Conservation (phyloP, 2,888 invertebrate species). For the Lamellibrachia satsuma region DNA sequence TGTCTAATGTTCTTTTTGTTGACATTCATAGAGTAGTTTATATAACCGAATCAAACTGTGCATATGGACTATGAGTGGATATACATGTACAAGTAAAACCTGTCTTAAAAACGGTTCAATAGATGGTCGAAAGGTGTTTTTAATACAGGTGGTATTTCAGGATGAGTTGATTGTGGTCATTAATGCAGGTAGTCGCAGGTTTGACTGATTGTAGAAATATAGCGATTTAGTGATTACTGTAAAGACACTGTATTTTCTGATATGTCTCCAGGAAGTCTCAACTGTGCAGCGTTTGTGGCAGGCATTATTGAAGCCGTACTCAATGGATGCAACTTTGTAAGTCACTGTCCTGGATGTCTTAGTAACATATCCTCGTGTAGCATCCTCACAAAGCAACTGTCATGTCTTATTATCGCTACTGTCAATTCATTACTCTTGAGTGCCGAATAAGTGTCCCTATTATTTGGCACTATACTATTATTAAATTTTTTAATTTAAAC, state of each 20-base stretch:
- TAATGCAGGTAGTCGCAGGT: too few species aligned
- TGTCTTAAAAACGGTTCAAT: not conserved
- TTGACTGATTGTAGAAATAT: too few species aligned
- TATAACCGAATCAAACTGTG: not conserved
- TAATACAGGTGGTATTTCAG: too few species aligned
- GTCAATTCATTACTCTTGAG: too few species aligned
- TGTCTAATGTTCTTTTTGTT: too few species aligned
- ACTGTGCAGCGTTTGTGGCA: constrained; percentile 98
- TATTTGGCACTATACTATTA: too few species aligned
- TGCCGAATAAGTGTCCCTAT: too few species aligned
- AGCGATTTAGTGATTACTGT: not conserved
- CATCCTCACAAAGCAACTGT: not conserved
- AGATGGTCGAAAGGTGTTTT: not conserved
- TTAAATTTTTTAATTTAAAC: too few species aligned
- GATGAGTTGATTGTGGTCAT: too few species aligned
- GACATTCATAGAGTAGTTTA: too few species aligned
- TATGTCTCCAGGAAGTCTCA: constrained; percentile 75
- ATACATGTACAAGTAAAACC: not conserved
- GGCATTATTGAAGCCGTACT: constrained; percentile 97
- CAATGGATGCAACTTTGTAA: constrained; percentile 93
- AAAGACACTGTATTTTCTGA: constrained; percentile 17
- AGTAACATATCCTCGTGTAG: not conserved
- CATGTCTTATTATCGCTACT: not conserved
- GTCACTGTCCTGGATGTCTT: constrained; percentile 64
- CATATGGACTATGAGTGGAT: not conserved